A percentile compares a stretch with the other conserved stretches of the same genome.
Conservation (phyloP, 2,888 invertebrate species). For the Cantharis nigra region DNA sequence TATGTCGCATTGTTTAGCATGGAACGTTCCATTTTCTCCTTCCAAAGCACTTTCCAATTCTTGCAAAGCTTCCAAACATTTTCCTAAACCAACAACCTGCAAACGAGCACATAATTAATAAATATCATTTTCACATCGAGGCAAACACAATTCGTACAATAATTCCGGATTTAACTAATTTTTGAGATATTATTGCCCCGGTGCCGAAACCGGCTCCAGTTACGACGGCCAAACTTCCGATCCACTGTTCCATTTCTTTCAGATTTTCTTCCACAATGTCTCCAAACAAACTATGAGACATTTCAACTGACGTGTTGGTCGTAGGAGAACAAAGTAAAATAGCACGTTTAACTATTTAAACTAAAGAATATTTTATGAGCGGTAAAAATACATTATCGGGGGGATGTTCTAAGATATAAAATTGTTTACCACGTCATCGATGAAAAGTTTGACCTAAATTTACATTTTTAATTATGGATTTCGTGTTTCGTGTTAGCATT, state of each 20-base stretch:
- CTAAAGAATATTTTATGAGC: neutral
- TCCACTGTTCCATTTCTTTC: constrained; percentile 27
- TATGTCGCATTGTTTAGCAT: constrained; percentile 19
- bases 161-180: constrained; percentile 21
- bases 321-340: neutral
- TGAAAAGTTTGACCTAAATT: neutral
- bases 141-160: constrained; percentile 1
- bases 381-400: neutral
- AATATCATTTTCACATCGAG: neutral
- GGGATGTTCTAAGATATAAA: neutral
- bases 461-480: neutral
- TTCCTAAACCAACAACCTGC: constrained; percentile 25
- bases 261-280: constrained; percentile 17
- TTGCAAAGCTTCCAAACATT: constrained; percentile 15
- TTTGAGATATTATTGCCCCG: constrained; percentile 11
- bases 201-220: constrained; percentile 18
- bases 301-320: neutral
- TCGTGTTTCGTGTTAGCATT: neutral
- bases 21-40: constrained; percentile 16
- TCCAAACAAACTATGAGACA: constrained; percentile 14
- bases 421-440: neutral
- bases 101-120: neutral
- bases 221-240: constrained; percentile 21
- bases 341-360: neutral
- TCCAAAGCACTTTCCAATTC: constrained; percentile 7